Evolutionary conservation across 1,140 invertebrate species (phyloP).

Genomic region (Bombus vancouverensis): DNA sequence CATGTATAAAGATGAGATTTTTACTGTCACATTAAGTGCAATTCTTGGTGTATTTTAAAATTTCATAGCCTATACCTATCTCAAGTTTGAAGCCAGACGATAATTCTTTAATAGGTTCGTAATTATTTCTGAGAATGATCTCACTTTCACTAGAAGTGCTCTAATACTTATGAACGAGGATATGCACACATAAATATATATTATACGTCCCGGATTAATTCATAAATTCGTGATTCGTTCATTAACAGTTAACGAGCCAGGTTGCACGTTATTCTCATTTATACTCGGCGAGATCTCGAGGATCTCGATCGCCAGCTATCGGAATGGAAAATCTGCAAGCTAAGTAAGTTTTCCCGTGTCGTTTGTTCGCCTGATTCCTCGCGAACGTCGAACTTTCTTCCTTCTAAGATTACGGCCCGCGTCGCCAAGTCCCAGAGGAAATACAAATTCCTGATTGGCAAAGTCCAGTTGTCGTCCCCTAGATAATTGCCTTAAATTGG

Average conservation of each 20-base stretch:
- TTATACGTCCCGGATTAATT: not conserved
- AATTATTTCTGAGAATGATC: not conserved
- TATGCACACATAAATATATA: not conserved
- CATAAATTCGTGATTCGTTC: not conserved
- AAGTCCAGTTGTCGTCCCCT: slow-evolving; percentile 61
- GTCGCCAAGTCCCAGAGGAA: slow-evolving; percentile 51
- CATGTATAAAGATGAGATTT: no score
- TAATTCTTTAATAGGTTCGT: not conserved
- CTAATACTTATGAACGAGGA: not conserved
- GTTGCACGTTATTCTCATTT: not conserved
- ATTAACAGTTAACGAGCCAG: slow-evolving; percentile 10
- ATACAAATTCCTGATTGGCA: slow-evolving; percentile 69
- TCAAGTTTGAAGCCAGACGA: not conserved
- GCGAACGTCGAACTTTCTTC: slow-evolving; percentile 28
- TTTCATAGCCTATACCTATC: no score
- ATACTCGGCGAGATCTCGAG: not conserved
- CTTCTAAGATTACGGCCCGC: slow-evolving; percentile 45
- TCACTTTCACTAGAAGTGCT: not conserved
- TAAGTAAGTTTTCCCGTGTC: slow-evolving; percentile 35
- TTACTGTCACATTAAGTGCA: no score
- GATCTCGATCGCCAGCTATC: not conserved
- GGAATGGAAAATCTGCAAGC: slow-evolving; percentile 19
- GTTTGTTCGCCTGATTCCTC: not conserved
- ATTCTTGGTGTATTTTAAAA: no score
- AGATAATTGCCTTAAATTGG: slow-evolving; percentile 72